Evolutionary conservation across 2,113 vertebrate genomes (phyloP).

Genomic region (Pleuronectes platessa): DNA sequence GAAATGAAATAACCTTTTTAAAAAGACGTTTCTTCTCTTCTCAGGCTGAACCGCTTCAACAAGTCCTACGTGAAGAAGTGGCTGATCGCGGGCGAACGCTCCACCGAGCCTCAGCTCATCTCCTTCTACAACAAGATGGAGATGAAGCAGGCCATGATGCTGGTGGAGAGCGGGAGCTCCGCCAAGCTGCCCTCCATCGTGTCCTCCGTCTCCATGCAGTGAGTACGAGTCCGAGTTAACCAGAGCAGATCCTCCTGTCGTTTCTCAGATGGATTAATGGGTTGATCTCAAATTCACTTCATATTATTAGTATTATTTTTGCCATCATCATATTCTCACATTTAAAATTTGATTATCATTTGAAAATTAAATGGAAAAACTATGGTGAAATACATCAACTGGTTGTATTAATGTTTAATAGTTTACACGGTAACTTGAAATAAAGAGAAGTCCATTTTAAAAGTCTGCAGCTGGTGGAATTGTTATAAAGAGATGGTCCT

Average conservation of each 20-base stretch:
- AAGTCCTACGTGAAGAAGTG: conserved; percentile 93
- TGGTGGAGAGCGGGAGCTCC: conserved; percentile 89
- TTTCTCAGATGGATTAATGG: background rate
- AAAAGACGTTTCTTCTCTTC: background rate
- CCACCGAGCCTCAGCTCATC: conserved; percentile 93
- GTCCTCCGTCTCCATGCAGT: conserved; percentile 88
- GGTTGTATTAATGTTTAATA: too few relatives aligned
- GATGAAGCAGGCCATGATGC: conserved; percentile 94
- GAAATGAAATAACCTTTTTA: background rate
- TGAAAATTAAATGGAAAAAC: too few relatives aligned
- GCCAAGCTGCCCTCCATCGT: conserved; percentile 85
- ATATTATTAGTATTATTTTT: too few relatives aligned
- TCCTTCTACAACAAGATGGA: conserved; percentile 99
- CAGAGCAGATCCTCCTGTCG: background rate
- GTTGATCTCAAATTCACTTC: background rate
- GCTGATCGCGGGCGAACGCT: conserved; percentile 91
- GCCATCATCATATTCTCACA: too few relatives aligned
- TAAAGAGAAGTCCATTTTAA: too few relatives aligned
- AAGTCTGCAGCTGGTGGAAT: too few relatives aligned
- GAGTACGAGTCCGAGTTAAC: conserved; percentile 49
- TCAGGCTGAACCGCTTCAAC: conserved; percentile 93
- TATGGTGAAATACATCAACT: too few relatives aligned
- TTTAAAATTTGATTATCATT: too few relatives aligned
- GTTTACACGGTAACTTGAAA: too few relatives aligned
- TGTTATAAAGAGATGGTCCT: too few relatives aligned